Evolutionary conservation across 1,140 invertebrate species (phyloP).

Genomic region (Drosophila simulans): DNA sequence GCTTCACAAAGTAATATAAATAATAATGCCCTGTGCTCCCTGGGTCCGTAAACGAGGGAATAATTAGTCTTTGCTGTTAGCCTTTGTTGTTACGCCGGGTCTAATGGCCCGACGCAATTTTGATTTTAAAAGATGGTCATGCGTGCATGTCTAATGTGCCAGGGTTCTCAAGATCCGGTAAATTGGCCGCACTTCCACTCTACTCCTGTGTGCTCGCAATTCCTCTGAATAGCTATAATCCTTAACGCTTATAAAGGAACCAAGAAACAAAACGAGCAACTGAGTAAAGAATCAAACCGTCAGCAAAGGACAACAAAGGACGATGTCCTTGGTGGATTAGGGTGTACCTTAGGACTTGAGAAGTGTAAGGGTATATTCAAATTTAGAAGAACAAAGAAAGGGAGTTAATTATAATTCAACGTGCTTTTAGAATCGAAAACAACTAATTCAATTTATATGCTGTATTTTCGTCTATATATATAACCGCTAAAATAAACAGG

Average conservation of each 20-base stretch:
- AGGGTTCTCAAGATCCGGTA: constrained; percentile 38
- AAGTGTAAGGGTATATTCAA: background rate
- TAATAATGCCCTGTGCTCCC: constrained; percentile 69
- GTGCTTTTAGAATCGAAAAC: background rate
- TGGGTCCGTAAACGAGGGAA: constrained; percentile 71
- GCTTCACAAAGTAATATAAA: constrained; percentile 69
- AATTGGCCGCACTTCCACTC: constrained; percentile 32
- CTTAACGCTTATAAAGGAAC: constrained; percentile 63
- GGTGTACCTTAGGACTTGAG: background rate
- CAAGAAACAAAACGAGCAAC: constrained; percentile 33
- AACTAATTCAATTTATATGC: too few species aligned
- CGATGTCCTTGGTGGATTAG: constrained; percentile 9
- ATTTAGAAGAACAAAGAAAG: background rate
- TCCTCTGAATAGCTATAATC: constrained; percentile 76
- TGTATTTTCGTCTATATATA: too few species aligned
- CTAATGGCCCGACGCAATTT: constrained; percentile 61
- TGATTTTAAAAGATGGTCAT: constrained; percentile 72
- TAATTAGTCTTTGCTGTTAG: constrained; percentile 66
- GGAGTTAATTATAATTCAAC: background rate
- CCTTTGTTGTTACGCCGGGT: constrained; percentile 37
- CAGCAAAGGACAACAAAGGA: constrained; percentile 33
- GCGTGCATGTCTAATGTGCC: constrained; percentile 73
- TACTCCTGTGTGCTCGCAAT: constrained; percentile 8
- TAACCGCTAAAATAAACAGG: too few species aligned
- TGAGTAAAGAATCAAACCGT: constrained; percentile 61